These are phyloP conservation scores for Archocentrus centrarchus DNA, from an alignment of 2,113 vertebrate species.

Conservation along the genomic window DNA sequence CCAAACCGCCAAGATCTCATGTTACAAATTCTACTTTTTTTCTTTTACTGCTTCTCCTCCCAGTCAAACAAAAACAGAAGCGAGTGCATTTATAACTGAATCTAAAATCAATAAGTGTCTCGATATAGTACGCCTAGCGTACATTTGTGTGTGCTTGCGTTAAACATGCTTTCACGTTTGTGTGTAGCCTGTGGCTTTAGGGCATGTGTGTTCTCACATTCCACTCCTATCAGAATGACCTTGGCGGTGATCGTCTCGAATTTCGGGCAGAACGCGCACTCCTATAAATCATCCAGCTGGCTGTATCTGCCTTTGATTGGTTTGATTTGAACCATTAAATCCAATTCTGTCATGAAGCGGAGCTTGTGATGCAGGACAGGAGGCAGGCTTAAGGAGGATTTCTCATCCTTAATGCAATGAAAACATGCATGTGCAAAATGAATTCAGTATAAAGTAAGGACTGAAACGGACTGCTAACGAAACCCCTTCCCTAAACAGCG, in stretches of 20 bases:
- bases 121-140: not conserved
- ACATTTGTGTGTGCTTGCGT: slow-evolving; percentile 7
- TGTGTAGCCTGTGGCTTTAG: not conserved
- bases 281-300: slow-evolving; percentile 39
- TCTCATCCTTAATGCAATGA: slow-evolving; percentile 12
- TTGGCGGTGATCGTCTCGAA: slow-evolving; percentile 48
- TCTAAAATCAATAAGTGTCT: slow-evolving; percentile 49
- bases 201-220: not conserved
- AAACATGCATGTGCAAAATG: slow-evolving; percentile 29
- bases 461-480: not conserved
- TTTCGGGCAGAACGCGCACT: slow-evolving; percentile 31
- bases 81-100: slow-evolving; percentile 35
- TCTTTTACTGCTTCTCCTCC: slow-evolving; percentile 1
- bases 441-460: slow-evolving; percentile 9
- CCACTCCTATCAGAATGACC: slow-evolving; percentile 43
- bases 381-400: slow-evolving; percentile 21
- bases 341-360: slow-evolving; percentile 23
- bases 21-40: slow-evolving; percentile 49
- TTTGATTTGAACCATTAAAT: slow-evolving; percentile 67
- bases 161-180: slow-evolving; percentile 7
- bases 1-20: slow-evolving; percentile 30
- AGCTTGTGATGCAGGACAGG: not conserved
- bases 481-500: not conserved
- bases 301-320: slow-evolving; percentile 50
- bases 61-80: slow-evolving; percentile 19